Percentiles rank a stretch among this genome's conserved stretches.
phyloP scores from a whole-genome alignment of 1,140 invertebrate species.

The Tetramorium simillimum region DNA sequence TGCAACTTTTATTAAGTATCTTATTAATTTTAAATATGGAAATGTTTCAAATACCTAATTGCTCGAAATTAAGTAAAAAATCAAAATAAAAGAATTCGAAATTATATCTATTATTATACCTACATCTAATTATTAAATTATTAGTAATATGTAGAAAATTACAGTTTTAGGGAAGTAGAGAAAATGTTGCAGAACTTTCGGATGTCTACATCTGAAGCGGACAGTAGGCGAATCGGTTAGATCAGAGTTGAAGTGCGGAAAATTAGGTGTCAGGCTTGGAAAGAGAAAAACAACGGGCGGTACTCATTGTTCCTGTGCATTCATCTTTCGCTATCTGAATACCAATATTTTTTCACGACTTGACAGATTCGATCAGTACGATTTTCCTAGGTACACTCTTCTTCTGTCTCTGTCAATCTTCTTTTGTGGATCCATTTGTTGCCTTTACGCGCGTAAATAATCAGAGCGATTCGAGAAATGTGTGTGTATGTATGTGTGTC shows the following conservation, averaged over 20 bases:
- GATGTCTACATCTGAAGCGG: slow-evolving; percentile 55
- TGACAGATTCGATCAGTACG: slow-evolving; percentile 70
- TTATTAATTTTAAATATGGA: neutral
- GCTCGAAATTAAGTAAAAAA: neutral
- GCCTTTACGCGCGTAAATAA: slow-evolving; percentile 21
- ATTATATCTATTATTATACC: neutral
- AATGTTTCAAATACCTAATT: neutral
- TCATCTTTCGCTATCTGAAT: slow-evolving; percentile 61
- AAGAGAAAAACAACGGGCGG: slow-evolving; percentile 51
- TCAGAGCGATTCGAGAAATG: neutral
- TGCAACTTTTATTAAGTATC: neutral
- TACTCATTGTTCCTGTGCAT: slow-evolving; percentile 71
- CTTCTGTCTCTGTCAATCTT: slow-evolving; percentile 56
- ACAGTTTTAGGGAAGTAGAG: slow-evolving; percentile 21
- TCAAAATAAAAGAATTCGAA: neutral
- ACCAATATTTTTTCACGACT: slow-evolving; percentile 70
- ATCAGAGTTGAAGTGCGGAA: slow-evolving; percentile 78
- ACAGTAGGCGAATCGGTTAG: slow-evolving; percentile 73
- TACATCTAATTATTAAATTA: neutral
- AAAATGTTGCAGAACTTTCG: slow-evolving; percentile 44
- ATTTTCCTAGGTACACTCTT: slow-evolving; percentile 26
- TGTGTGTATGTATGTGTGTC: too few species aligned
- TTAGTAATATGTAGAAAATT: neutral
- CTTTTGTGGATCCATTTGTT: neutral
- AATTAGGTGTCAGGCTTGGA: slow-evolving; percentile 76